phyloP scores from a whole-genome alignment of 2,797 vertebrate genomes.

The Scolopax bukidnonensis region DNA sequence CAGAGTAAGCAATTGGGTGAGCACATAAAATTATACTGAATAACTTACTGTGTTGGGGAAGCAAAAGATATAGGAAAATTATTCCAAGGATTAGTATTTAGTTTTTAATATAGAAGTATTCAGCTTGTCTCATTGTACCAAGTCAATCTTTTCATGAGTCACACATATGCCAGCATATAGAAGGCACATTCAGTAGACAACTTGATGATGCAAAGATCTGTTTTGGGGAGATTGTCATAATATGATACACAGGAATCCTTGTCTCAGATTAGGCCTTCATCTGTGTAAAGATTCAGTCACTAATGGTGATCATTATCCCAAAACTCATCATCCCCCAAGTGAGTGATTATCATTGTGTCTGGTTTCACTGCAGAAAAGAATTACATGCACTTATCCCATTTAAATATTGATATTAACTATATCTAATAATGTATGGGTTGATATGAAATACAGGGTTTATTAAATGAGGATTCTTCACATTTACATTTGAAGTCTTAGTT shows the following conservation, averaged over 20 bases:
- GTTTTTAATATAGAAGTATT: not conserved
- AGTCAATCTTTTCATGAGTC: not conserved
- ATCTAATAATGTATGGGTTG: not conserved
- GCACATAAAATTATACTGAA: not conserved
- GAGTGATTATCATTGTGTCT: not conserved
- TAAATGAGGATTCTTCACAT: not conserved
- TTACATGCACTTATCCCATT: not conserved
- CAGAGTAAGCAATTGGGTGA: not conserved
- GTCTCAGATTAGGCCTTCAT: not conserved
- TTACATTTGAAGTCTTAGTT: not conserved
- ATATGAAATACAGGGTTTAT: not conserved
- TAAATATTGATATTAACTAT: constrained; percentile 3
- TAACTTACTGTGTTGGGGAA: not conserved
- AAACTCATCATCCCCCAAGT: not conserved
- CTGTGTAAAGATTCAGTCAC: not conserved
- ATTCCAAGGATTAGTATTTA: not conserved
- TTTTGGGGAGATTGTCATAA: not conserved
- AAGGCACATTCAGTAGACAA: not conserved
- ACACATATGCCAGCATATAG: not conserved
- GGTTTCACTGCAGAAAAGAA: not conserved
- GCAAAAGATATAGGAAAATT: not conserved
- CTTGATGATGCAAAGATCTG: not conserved
- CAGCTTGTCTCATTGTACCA: not conserved
- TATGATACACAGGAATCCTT: not conserved
- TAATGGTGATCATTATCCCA: not conserved